Evolutionary conservation across 2,797 vertebrate species (phyloP).

Genomic region (Vireo griseus): DNA sequence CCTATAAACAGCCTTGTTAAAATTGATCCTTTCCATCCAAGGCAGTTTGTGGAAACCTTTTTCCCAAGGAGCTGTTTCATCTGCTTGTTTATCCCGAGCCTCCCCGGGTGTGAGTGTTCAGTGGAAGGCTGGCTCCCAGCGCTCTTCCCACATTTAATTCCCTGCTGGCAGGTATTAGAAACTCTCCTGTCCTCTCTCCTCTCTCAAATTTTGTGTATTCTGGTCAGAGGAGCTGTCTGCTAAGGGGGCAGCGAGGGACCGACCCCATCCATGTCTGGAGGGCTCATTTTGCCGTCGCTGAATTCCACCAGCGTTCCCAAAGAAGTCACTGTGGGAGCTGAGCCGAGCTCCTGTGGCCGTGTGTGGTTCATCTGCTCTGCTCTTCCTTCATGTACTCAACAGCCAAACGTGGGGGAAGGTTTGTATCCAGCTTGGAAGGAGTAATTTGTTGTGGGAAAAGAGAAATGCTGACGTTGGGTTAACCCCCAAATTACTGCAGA

Average conservation of each 20-base stretch:
- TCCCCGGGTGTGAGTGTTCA: fast-evolving
- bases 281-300: not conserved
- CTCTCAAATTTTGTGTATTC: not conserved
- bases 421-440: not conserved
- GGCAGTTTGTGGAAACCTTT: not conserved
- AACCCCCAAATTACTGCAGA: not conserved
- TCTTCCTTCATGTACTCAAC: fast-evolving
- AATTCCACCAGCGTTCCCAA: not conserved
- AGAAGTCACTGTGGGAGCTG: not conserved
- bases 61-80: not conserved
- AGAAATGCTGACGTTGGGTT: not conserved
- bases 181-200: not conserved
- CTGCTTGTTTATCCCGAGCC: not conserved
- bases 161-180: not conserved
- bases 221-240: not conserved
- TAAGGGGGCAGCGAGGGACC: not conserved
- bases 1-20: not conserved
- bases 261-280: fast-evolving
- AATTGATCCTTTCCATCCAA: not conserved
- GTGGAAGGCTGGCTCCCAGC: not conserved
- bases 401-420: not conserved
- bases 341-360: not conserved
- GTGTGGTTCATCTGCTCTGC: fast-evolving
- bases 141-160: not conserved
- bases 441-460: not conserved